These are phyloP conservation scores for Drosophila glabriapex DNA, from an alignment of 2,888 invertebrate species.

Conservation along the genomic window DNA sequence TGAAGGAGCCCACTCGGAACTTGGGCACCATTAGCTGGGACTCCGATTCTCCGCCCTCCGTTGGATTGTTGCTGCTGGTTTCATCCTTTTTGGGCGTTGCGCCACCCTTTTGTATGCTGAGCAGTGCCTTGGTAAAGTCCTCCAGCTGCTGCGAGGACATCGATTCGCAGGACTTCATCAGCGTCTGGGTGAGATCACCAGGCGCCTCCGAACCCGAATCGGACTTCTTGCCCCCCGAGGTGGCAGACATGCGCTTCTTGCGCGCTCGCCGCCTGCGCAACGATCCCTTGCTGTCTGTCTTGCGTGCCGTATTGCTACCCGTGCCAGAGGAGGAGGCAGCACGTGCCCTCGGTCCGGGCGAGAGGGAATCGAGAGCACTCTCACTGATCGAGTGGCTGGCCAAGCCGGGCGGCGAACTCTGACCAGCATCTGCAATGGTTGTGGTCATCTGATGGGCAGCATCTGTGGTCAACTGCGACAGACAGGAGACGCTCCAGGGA, in stretches of 20 bases:
- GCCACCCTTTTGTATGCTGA: conserved; percentile 65
- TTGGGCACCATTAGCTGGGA: conserved; percentile 87
- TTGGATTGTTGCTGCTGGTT: neutral
- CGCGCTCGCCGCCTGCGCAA: conserved; percentile 84
- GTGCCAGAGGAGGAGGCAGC: conserved; percentile 74
- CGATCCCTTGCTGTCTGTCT: conserved; percentile 85
- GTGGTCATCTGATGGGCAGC: conserved; percentile 83
- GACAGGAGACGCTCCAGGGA: conserved; percentile 95
- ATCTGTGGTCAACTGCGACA: conserved; percentile 89
- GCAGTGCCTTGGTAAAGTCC: conserved; percentile 87
- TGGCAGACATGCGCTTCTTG: conserved; percentile 82
- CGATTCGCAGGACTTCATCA: conserved; percentile 87
- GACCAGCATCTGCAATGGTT: conserved; percentile 77
- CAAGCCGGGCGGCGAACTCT: conserved; percentile 86
- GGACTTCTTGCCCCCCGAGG: conserved; percentile 83
- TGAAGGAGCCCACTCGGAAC: conserved; percentile 88
- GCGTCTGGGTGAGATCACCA: conserved; percentile 79
- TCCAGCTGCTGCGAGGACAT: conserved; percentile 88
- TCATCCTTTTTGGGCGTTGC: conserved; percentile 44
- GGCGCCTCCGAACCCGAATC: conserved; percentile 88
- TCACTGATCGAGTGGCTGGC: conserved; percentile 94
- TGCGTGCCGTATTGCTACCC: conserved; percentile 72
- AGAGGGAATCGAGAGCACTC: conserved; percentile 92
- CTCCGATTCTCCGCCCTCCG: conserved; percentile 85
- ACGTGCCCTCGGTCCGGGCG: conserved; percentile 84